Evolutionary conservation across 2,888 invertebrate genomes (phyloP), one percentile per base, ranked within the genome.

Genomic region (Sepioteuthis lessoniana): DNA sequence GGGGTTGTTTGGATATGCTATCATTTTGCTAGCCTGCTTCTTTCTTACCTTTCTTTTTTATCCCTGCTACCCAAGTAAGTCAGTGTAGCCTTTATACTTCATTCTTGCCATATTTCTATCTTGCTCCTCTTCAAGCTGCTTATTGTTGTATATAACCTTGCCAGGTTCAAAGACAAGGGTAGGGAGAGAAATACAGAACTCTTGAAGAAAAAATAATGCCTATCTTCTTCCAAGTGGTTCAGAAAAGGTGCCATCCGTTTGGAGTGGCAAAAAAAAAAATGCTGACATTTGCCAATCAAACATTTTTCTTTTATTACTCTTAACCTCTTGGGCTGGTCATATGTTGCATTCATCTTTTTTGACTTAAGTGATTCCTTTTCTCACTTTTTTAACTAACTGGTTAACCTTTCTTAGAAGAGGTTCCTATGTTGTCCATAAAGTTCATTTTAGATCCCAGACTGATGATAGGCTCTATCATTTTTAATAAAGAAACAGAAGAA

Each of bases 11-110:
- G 76, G 76, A 76, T 76, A 76, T 76, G 76, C 76, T 76, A 76
- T 76, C 76, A 76, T 76, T 76, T 76, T 76, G 76, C 76, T n/a
- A 76, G 76, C 76, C n/a, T 76, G 60, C 60, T 31, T 76, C 76
- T n/a, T 76, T n/a, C 76, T 76, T n/a, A 76, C 76, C 76, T 76
- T 76, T 76, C 8, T n/a, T 76, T n/a, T 19, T 8, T 16, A n/a
- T 35, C n/a, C 16, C 76, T 8, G 13, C 76, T 76, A n/a, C 76
- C n/a, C 35, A 76, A 76, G 76, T 76, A 76, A 76, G 35, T 76
- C n/a, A 76, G 76, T n/a, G 76, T n/a, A 76, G 76, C 76, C 76
- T 76, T 35, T 76, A 76, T n/a, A 76, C n/a, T n/a, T 35, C 76
- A 76, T 76, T 76, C 76, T 76, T 76, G 35, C 76, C 76, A 76